Percentiles rank a stretch among this genome's conserved stretches.
phyloP scores from a whole-genome alignment of 2,113 vertebrate genomes.

The Peromyscus californicus region DNA sequence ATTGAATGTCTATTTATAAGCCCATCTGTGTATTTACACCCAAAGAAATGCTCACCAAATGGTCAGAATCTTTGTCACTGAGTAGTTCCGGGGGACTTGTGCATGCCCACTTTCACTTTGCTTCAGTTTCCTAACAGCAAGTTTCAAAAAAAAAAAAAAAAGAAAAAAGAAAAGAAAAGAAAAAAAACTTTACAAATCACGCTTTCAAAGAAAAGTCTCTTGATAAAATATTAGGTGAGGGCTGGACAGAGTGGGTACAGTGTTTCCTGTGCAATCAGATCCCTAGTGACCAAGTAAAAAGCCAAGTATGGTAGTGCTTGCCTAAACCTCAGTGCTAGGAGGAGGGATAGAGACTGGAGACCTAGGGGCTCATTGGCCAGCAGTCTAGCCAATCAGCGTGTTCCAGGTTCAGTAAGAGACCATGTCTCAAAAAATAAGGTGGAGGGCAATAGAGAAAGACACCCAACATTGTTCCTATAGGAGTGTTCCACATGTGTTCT shows the following conservation, averaged over 20 bases:
- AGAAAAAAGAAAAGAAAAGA: not conserved
- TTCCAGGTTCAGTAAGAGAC: not conserved
- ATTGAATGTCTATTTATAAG: conserved; percentile 6
- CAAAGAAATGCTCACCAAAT: conserved; percentile 62
- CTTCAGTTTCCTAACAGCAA: not conserved
- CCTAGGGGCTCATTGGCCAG: not conserved
- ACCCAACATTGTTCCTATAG: not conserved
- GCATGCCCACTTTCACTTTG: conserved; percentile 21
- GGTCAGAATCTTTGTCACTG: conserved; percentile 40
- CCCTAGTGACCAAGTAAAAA: not conserved
- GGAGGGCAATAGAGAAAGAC: not conserved
- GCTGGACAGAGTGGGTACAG: not conserved
- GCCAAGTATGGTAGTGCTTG: not conserved
- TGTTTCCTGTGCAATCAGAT: not conserved
- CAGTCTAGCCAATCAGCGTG: not conserved
- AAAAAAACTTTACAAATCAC: conserved; percentile 18
- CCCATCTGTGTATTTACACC: not conserved
- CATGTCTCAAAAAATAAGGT: not conserved
- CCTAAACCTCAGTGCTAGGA: no score
- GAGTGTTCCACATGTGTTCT: not conserved
- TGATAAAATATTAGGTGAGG: conserved; percentile 4
- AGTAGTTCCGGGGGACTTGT: conserved; percentile 14
- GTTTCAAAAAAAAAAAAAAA: not conserved
- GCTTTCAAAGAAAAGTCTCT: conserved; percentile 10
- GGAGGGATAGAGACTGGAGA: not conserved